A percentile compares a stretch with the other conserved stretches of the same genome.
Evolutionary conservation across 2,797 vertebrate genomes (phyloP).

Genomic region (Hypotaenidia philippensis): DNA sequence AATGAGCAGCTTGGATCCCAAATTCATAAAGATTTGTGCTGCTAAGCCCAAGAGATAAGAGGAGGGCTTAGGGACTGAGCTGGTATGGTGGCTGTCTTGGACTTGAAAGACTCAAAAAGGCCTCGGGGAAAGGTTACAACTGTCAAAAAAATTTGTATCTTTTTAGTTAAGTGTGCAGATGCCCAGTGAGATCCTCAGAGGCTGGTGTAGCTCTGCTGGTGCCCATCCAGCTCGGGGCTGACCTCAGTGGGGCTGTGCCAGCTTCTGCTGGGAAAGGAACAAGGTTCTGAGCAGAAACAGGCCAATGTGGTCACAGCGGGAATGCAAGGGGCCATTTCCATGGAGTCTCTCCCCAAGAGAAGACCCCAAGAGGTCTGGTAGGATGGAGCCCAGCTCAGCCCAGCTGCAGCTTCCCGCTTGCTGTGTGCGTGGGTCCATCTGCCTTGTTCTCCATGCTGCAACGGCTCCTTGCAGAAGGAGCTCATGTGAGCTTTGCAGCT

Average conservation of each 20-base stretch:
- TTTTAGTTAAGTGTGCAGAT: background rate
- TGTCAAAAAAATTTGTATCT: background rate
- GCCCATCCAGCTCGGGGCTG: background rate
- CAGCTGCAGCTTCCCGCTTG: background rate
- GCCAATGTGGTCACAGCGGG: fast-evolving
- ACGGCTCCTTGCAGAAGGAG: background rate
- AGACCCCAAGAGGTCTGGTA: background rate
- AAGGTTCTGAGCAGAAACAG: background rate
- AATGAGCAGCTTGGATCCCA: fast-evolving
- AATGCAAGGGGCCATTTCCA: background rate
- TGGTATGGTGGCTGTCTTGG: background rate
- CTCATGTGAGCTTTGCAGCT: fast-evolving
- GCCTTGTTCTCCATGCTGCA: fast-evolving
- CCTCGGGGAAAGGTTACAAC: background rate
- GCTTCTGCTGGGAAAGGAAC: background rate
- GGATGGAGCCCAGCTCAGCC: background rate
- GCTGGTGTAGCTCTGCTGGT: background rate
- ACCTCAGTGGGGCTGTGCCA: background rate
- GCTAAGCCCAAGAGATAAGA: background rate
- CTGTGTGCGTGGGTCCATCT: fast-evolving
- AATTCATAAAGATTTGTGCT: background rate
- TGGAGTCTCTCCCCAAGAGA: background rate
- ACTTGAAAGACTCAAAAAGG: background rate
- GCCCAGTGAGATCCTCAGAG: background rate
- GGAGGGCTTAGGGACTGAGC: background rate